Percentiles rank a stretch among this genome's conserved stretches.
These are phyloP conservation scores for Chydorus sphaericus DNA, from an alignment of 2,888 invertebrate genomes.

Conservation along the genomic window DNA sequence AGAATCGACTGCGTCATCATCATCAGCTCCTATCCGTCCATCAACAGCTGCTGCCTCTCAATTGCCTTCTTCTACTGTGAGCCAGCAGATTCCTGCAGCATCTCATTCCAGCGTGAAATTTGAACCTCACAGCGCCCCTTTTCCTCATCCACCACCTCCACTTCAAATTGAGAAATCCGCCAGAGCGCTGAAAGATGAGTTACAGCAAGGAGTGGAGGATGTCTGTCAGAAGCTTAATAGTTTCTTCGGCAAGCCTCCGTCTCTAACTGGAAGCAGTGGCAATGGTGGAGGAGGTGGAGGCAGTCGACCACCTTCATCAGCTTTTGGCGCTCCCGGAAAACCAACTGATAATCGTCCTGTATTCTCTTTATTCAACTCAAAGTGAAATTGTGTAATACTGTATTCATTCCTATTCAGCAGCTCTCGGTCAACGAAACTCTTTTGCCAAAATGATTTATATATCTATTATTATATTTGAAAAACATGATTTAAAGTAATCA, in stretches of 20 bases:
- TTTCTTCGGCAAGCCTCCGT: neutral
- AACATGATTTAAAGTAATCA: too few relatives aligned
- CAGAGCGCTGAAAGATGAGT: slow-evolving; percentile 2
- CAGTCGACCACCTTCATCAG: too few relatives aligned
- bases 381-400: too few relatives aligned
- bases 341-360: neutral
- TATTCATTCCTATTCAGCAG: too few relatives aligned
- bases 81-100: too few relatives aligned
- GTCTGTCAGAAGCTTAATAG: slow-evolving; percentile 8
- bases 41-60: neutral
- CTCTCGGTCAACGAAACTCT: too few relatives aligned
- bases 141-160: neutral
- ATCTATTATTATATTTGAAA: too few relatives aligned
- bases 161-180: neutral
- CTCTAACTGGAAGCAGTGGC: neutral
- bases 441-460: too few relatives aligned
- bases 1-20: too few relatives aligned
- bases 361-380: neutral
- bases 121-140: neutral
- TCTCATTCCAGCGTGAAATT: too few relatives aligned
- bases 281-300: too few relatives aligned
- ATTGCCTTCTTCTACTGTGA: neutral
- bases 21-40: too few relatives aligned
- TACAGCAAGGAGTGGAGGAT: slow-evolving; percentile 11
- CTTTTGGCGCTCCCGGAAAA: neutral